phyloP scores from a whole-genome alignment of 2,888 invertebrate genomes.

The Anticlea derivata region DNA sequence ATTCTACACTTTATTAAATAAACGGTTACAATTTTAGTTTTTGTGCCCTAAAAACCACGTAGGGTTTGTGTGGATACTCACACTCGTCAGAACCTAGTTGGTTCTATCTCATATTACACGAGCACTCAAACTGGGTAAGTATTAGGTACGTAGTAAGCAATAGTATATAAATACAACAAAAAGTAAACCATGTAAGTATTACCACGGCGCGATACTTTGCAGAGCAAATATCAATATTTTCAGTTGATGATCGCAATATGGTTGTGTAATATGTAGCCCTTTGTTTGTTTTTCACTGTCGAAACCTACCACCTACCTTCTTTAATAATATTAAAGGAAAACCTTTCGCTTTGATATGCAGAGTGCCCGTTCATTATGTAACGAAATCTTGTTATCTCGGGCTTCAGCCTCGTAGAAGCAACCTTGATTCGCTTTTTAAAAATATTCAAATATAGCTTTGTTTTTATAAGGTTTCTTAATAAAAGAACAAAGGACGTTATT shows the following conservation, averaged over 20 bases:
- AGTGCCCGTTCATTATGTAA: conserved; percentile 43
- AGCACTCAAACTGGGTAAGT: no score
- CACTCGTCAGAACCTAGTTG: no score
- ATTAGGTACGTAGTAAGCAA: no score
- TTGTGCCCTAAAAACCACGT: no score
- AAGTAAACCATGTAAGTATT: no score
- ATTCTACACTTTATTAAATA: no score
- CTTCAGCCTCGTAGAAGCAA: conserved; percentile 29
- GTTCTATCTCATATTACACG: no score
- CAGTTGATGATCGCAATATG: neutral
- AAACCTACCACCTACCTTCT: conserved; percentile 24
- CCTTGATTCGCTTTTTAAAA: conserved; percentile 34
- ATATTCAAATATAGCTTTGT: conserved; percentile 33
- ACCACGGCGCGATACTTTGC: no score
- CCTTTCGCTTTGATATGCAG: conserved; percentile 48
- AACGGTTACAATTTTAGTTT: no score
- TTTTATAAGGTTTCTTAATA: conserved; percentile 35
- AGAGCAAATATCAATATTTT: neutral
- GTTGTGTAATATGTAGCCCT: no score
- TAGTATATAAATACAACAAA: no score
- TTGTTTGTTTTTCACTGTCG: conserved; percentile 15
- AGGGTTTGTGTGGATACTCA: no score
- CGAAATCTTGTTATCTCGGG: conserved; percentile 39
- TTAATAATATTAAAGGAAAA: conserved; percentile 41
- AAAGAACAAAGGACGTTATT: conserved; percentile 38